Evolutionary conservation across 1,140 invertebrate genomes (phyloP), one percentile per base, ranked within the genome.

Genomic region (Cecropterus lyciades): DNA sequence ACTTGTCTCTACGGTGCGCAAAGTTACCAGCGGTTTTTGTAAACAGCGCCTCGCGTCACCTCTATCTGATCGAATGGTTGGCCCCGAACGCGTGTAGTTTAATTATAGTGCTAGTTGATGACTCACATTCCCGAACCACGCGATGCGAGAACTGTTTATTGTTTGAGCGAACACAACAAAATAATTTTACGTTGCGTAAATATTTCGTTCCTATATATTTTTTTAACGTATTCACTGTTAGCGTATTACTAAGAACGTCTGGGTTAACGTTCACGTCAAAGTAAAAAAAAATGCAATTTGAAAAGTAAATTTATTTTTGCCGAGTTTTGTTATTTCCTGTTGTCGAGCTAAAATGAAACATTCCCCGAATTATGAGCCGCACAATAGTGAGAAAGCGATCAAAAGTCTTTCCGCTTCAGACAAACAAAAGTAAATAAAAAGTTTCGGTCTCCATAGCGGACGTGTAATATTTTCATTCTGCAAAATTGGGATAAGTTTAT

Each of bases 21-120:
- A 84, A 85, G 69, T 85, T 83, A 69, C 79, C 84, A 83, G 79
- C 72, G 84, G 84, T 85, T 84, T 85, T 89, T 85, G 75, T 67
- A 74, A 73, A 77, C 73, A 72, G 48, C 60, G 65, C 63, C 65
- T 69, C 60, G 57, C 72, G 72, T 70, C 70, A 70, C 77, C 73
- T 82, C 73, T 73, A 70, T 70, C 70, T 67, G 73, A 79, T 83
- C 70, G 62, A 84, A 79, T 80, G 73, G 72, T 63, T 52, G 48
- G 48, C 60, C 48, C 37, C 60, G 60, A 52, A 63, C 60, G 60
- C 60, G 48, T 63, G 60, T 63, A 63, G 60, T 63, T 63, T 63
- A 52, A 63, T 52, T n/a, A n/a, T 63, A 51, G 59, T 33, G 33
- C 48, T 20, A 51, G 30, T 63, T 51, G 59, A 62, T 63, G 59